Evolutionary conservation across 1,140 invertebrate species (phyloP).

Genomic region (Chironomus striatipennis): DNA sequence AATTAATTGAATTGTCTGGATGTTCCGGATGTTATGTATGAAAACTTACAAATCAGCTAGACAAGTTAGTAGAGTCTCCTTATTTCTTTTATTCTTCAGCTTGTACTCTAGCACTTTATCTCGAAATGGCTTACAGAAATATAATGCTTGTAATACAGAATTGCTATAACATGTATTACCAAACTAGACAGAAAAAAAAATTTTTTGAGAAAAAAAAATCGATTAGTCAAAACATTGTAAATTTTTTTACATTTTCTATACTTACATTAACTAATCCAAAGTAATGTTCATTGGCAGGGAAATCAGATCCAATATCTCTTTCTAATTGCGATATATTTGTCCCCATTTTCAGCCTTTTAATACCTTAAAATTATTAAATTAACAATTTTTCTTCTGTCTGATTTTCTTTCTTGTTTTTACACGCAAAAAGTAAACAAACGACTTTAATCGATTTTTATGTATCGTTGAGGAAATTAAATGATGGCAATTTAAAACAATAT

Average conservation of each 20-base stretch:
- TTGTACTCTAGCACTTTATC: slow-evolving; percentile 98
- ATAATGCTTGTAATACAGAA: slow-evolving; percentile 97
- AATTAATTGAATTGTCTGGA: background rate
- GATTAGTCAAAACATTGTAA: background rate
- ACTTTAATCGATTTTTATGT: too few species aligned
- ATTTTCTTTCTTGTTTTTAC: background rate
- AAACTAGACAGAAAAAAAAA: slow-evolving; percentile 67
- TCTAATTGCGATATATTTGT: slow-evolving; percentile 96
- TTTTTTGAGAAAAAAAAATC: slow-evolving; percentile 25
- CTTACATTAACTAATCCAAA: slow-evolving; percentile 97
- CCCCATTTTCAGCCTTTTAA: slow-evolving; percentile 48
- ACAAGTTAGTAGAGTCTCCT: slow-evolving; percentile 96
- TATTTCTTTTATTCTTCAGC: slow-evolving; percentile 93
- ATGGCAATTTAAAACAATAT: too few species aligned
- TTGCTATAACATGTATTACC: slow-evolving; percentile 99
- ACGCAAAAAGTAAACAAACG: too few species aligned
- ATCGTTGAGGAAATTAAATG: too few species aligned
- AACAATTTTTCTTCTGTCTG: background rate
- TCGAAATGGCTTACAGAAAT: slow-evolving; percentile 97
- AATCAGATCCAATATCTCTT: slow-evolving; percentile 94
- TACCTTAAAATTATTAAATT: background rate
- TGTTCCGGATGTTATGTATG: too few species aligned
- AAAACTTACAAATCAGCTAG: slow-evolving; percentile 71
- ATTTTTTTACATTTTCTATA: slow-evolving; percentile 31
- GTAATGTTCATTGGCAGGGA: slow-evolving; percentile 96